Conservation (phyloP, 2,797 vertebrate genomes). For the Halcyon chelicuti region DNA sequence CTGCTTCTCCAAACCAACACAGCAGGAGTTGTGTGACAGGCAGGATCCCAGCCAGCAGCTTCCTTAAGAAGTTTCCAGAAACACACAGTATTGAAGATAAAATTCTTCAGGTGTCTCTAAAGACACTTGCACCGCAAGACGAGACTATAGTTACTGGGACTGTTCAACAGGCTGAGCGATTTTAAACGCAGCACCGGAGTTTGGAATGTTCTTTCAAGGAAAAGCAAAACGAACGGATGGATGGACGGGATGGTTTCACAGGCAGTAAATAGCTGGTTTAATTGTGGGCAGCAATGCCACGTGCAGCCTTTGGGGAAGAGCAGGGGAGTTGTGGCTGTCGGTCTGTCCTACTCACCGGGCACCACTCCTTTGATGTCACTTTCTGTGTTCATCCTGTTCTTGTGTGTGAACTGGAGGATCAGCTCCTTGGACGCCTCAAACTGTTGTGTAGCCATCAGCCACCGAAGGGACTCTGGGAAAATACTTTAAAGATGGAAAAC, state of each 20-base stretch:
- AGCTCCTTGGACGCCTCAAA: conserved; percentile 90
- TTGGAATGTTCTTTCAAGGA: neutral
- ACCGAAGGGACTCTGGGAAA: conserved; percentile 95
- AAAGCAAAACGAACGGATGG: neutral
- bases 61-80: neutral
- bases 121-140: neutral
- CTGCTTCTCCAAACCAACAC: neutral
- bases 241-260: neutral
- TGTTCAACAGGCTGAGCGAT: neutral
- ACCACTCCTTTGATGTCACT: conserved; percentile 88
- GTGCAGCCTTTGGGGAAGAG: neutral
- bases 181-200: neutral
- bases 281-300: neutral
- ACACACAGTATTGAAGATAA: neutral
- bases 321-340: neutral
- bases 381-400: conserved; percentile 86
- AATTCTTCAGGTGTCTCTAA: conserved; percentile 23
- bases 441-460: conserved; percentile 96
- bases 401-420: conserved; percentile 89
- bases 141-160: neutral
- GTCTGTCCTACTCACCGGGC: conserved; percentile 80
- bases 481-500: conserved; percentile 80
- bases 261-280: neutral
- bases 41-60: neutral
- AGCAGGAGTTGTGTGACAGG: neutral